phyloP scores from a whole-genome alignment of 2,797 vertebrate species.

The Chanos chanos region DNA sequence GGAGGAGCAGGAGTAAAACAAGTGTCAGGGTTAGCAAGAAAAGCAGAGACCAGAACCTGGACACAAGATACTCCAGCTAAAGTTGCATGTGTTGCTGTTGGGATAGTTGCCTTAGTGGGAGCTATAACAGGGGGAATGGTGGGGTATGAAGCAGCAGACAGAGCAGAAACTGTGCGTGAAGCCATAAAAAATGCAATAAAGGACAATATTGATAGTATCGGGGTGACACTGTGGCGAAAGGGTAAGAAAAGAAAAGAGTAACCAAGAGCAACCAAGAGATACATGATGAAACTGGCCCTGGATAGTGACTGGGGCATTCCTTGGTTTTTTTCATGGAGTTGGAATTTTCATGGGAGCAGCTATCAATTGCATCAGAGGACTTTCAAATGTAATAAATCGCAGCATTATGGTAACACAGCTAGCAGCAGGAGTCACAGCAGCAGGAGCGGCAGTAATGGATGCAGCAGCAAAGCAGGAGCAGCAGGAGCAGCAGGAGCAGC shows the following conservation, averaged over 20 bases:
- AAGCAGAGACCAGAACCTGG: not conserved
- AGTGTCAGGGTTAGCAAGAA: not conserved
- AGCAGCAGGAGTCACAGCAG: no score
- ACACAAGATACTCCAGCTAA: not conserved
- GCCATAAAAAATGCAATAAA: slow-evolving; percentile 9
- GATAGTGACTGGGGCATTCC: not conserved
- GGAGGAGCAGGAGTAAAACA: rapidly evolving
- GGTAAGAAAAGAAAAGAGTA: not conserved
- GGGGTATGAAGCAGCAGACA: slow-evolving; percentile 2
- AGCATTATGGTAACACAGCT: not conserved
- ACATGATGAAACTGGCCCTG: not conserved
- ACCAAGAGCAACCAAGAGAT: slow-evolving; percentile 1
- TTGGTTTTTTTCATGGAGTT: not conserved
- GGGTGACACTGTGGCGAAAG: no score
- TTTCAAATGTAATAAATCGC: not conserved
- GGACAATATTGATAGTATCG: slow-evolving; percentile 15
- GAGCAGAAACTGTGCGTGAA: not conserved
- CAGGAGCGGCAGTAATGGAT: not conserved
- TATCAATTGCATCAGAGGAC: not conserved
- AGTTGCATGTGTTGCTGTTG: not conserved
- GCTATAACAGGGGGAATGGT: slow-evolving; percentile 20
- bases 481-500: no score
- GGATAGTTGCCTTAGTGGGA: slow-evolving; percentile 1
- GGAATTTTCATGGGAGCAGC: not conserved
- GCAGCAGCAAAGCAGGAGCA: not conserved